Percentiles rank a stretch among this genome's conserved stretches.
These are phyloP conservation scores for Oegoconia quadripuncta DNA, from an alignment of 2,888 invertebrate genomes.

Conservation along the genomic window DNA sequence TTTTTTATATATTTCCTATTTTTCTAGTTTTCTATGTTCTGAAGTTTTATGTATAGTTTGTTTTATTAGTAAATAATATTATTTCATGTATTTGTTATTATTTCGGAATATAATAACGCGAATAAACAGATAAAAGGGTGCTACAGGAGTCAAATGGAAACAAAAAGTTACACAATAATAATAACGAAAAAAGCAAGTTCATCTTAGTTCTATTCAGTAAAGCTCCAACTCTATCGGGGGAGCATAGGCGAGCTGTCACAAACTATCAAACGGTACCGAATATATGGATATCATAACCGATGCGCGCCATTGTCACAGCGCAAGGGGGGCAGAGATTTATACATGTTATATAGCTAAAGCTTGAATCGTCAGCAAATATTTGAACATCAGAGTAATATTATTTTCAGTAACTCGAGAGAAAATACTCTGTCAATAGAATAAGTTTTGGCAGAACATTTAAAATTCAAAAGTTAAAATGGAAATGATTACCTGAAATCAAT, in stretches of 20 bases:
- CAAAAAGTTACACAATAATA: constrained; percentile 23
- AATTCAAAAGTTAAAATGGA: too few species aligned
- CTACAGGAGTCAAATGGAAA: background rate
- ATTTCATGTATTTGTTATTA: too few species aligned
- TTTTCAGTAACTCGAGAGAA: too few species aligned
- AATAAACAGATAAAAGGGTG: background rate
- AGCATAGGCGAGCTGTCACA: constrained; percentile 65
- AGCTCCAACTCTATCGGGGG: constrained; percentile 34
- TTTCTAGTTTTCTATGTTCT: too few species aligned
- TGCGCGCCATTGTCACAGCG: constrained; percentile 27
- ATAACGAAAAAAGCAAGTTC: constrained; percentile 41
- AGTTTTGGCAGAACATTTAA: too few species aligned
- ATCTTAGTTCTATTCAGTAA: constrained; percentile 36
- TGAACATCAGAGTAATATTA: too few species aligned
- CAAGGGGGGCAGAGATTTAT: constrained; percentile 2
- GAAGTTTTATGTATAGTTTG: too few species aligned
- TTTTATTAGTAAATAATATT: too few species aligned
- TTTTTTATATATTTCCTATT: too few species aligned
- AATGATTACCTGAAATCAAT: too few species aligned
- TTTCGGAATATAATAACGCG: too few species aligned
- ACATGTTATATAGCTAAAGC: background rate
- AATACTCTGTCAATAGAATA: too few species aligned
- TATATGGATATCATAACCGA: constrained; percentile 63
- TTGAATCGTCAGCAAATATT: background rate
- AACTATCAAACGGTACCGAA: constrained; percentile 49